These are phyloP conservation scores for Tragelaphus imberbis DNA, from an alignment of 2,113 vertebrate genomes.

Conservation along the genomic window DNA sequence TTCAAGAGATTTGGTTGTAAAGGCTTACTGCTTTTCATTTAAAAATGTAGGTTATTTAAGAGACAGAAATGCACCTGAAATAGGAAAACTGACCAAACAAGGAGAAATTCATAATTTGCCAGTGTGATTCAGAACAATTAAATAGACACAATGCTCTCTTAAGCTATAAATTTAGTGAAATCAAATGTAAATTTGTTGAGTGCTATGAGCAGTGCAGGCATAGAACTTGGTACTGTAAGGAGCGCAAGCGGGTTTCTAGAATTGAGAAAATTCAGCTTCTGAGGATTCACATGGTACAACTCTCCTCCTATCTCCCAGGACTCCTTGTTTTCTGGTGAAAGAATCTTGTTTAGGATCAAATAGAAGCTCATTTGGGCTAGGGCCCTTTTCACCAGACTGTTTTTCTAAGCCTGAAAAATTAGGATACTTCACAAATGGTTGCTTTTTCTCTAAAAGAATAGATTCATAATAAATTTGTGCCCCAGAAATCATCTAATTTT, in stretches of 20 bases:
- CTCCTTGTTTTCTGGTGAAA: not conserved
- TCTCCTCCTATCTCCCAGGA: not conserved
- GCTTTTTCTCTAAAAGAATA: not conserved
- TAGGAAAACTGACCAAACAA: not conserved
- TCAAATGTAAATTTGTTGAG: not conserved
- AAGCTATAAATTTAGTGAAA: not conserved
- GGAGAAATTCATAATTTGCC: not conserved
- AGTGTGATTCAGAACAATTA: not conserved
- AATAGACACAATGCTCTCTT: not conserved
- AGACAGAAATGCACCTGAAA: not conserved
- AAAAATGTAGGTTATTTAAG: not conserved
- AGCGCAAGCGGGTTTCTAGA: not conserved
- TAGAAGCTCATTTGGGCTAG: not conserved
- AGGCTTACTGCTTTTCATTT: not conserved
- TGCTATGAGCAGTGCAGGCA: not conserved
- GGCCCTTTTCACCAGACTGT: not conserved
- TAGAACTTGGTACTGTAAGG: not conserved
- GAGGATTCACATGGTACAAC: not conserved
- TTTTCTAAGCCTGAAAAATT: conserved; percentile 27
- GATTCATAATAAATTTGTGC: not conserved
- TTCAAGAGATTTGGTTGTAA: not conserved
- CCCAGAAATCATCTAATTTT: not conserved
- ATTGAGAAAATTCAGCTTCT: not conserved
- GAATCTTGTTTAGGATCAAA: not conserved
- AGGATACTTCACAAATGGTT: not conserved